Percentiles rank a stretch among this genome's conserved stretches.
These are phyloP conservation scores for Gavialis gangeticus DNA, from an alignment of 2,113 vertebrate species.

Conservation along the genomic window DNA sequence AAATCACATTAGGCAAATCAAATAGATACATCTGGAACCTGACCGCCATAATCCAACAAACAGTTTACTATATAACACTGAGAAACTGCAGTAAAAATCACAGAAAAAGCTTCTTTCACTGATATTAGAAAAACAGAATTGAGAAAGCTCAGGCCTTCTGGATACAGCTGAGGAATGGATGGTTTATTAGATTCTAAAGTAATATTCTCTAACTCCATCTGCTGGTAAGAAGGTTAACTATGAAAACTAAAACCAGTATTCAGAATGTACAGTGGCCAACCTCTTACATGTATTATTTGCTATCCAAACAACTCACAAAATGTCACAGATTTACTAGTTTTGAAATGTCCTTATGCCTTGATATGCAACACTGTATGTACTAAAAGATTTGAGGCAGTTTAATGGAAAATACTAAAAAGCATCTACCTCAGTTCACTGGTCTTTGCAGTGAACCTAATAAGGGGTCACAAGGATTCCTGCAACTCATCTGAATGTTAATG, in stretches of 20 bases:
- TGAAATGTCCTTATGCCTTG: not conserved
- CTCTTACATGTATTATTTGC: not conserved
- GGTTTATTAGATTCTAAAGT: not conserved
- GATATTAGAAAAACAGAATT: not conserved
- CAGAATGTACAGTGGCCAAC: not conserved
- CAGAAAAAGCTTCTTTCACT: not conserved
- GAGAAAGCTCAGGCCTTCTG: not conserved
- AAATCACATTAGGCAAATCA: not conserved
- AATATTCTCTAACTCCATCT: not conserved
- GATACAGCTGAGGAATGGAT: not conserved
- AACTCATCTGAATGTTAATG: not conserved
- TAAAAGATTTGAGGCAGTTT: not conserved
- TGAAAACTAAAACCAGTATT: not conserved
- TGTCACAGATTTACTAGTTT: not conserved
- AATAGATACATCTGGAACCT: not conserved
- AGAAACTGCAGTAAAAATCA: not conserved
- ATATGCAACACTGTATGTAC: not conserved
- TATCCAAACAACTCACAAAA: not conserved
- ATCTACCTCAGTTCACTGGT: not conserved
- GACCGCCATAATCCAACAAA: not conserved
- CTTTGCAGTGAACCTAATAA: not conserved
- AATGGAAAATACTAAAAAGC: not conserved
- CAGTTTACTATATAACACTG: not conserved
- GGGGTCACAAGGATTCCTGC: not conserved
- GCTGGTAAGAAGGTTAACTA: not conserved